Percentiles rank a stretch among this genome's conserved stretches.
Evolutionary conservation across 2,888 invertebrate species (phyloP).

Genomic region (Embidobia sp.): DNA sequence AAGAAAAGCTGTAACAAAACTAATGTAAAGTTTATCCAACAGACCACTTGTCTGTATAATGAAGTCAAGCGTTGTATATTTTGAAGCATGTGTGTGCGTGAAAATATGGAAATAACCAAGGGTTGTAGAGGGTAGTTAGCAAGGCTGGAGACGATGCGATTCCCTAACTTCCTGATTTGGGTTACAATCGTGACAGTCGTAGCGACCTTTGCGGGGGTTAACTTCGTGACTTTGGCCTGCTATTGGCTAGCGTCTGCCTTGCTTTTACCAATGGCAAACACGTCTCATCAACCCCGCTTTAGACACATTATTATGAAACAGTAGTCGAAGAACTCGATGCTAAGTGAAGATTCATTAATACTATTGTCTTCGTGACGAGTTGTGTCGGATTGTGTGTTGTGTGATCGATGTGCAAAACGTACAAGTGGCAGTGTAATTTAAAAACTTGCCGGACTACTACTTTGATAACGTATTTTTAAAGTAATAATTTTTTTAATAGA

Average conservation of each 20-base stretch:
- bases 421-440: too few relatives aligned
- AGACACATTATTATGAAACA: slow-evolving; percentile 72
- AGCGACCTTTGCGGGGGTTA: slow-evolving; percentile 68
- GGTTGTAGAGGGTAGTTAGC: slow-evolving; percentile 51
- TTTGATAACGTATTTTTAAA: too few relatives aligned
- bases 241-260: slow-evolving; percentile 71
- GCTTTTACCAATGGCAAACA: slow-evolving; percentile 55
- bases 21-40: neutral
- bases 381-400: slow-evolving; percentile 75
- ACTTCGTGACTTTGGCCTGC: slow-evolving; percentile 67
- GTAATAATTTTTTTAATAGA: too few relatives aligned
- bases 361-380: slow-evolving; percentile 75
- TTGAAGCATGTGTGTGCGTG: slow-evolving; percentile 33
- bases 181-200: slow-evolving; percentile 67
- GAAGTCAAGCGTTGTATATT: slow-evolving; percentile 28
- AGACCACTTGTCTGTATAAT: slow-evolving; percentile 37
- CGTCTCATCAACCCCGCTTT: slow-evolving; percentile 61
- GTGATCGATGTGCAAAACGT: too few relatives aligned
- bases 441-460: too few relatives aligned
- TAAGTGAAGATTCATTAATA: slow-evolving; percentile 76
- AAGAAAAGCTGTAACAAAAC: neutral
- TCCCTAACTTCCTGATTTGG: slow-evolving; percentile 72
- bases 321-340: slow-evolving; percentile 62
- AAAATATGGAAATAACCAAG: slow-evolving; percentile 56
- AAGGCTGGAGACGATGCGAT: slow-evolving; percentile 66